Evolutionary conservation across 2,797 vertebrate genomes (phyloP), one percentile per base, ranked within the genome.

Genomic region (Centropyge bicolor): DNA sequence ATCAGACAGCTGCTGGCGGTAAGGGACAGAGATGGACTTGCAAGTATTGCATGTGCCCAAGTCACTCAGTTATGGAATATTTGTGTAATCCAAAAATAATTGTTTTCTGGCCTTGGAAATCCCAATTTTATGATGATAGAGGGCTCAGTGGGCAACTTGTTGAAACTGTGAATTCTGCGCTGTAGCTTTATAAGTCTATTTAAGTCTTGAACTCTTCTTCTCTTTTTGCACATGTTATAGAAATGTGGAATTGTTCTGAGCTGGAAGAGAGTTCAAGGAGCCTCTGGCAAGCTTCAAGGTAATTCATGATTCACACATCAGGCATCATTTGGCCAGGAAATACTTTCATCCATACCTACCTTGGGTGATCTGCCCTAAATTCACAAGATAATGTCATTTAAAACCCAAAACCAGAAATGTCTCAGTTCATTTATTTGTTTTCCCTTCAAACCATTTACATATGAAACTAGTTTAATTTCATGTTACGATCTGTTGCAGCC

Each of bases 261-360:
- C 90, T 99, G 98, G 98, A 99, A 99, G 90, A 96, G 98, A 94
- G 98, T 99, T 43, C 98, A 99, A 91, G 98, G 98, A 74, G 98
- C 98, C 83, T 99, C 98, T 91, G 98, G 98, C 90, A 99, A 99
- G 93, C 97, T 99, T 92, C 98, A 99, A 96, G 98, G 98, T 99
- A 95, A 89, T 74, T 74, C 19, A 43, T 51, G 19, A 55, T 36
- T 10, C 24, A 57, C 16, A 57, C 19, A 67, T 36, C 1, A 4
- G 35, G 1, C 14, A 64, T 51, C 12, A 19, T 10, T 66, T 0
- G 3, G 13, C 7, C 14, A 49, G 0, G 2, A 72, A 57, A 27
- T 41, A 6, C 22, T 27, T 48, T 31, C 8, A 41, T 41, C 6
- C 5, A 36, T 24, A 1, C 9, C 20, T 54, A 24, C 11, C 13